Evolutionary conservation across 2,113 vertebrate species (phyloP).

Genomic region (Todiramphus saurophagus): DNA sequence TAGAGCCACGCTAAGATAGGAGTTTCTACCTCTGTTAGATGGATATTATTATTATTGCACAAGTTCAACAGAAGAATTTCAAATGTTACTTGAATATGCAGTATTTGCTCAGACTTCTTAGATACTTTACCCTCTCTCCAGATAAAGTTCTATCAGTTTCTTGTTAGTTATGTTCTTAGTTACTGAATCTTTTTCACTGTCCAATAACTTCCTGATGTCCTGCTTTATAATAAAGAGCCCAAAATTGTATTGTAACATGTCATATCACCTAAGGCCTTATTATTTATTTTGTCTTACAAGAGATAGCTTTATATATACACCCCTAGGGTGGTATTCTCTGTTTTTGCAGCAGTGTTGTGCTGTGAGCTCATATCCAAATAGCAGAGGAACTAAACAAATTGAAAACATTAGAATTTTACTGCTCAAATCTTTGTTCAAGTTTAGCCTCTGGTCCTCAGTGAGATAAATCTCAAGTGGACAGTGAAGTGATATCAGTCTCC

Average conservation of each 20-base stretch:
- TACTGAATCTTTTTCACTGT: not conserved
- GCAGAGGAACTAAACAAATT: conserved; percentile 50
- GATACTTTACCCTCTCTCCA: not conserved
- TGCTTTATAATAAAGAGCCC: conserved; percentile 6
- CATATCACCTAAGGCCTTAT: not conserved
- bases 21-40: not conserved
- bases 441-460: conserved; percentile 32
- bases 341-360: not conserved
- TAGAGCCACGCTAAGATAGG: not conserved
- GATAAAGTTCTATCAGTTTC: conserved; percentile 8
- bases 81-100: not conserved
- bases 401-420: conserved; percentile 48
- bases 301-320: conserved; percentile 56
- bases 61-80: conserved; percentile 9
- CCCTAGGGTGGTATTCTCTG: conserved; percentile 64
- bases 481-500: conserved; percentile 39
- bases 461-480: conserved; percentile 58
- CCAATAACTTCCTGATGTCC: conserved; percentile 18
- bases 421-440: conserved; percentile 43
- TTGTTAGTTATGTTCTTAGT: conserved; percentile 3
- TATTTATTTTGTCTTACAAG: conserved; percentile 54
- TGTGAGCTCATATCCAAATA: conserved; percentile 24
- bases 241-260: not conserved
- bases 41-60: not conserved
- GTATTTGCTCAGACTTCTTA: not conserved